These are phyloP conservation scores for Tauraco erythrolophus DNA, from an alignment of 2,113 vertebrate genomes.

Conservation along the genomic window DNA sequence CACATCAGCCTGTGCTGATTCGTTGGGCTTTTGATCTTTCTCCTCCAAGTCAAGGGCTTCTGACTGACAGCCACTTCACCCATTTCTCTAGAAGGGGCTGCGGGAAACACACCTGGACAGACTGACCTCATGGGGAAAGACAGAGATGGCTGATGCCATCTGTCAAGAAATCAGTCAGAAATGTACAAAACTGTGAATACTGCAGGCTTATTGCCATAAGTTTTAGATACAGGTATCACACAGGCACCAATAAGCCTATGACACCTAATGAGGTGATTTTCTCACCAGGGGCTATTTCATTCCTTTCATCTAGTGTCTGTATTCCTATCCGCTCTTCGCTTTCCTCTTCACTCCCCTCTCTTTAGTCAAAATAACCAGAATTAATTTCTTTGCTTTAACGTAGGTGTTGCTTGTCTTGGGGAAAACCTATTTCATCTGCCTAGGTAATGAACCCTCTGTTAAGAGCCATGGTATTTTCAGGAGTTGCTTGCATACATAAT, in stretches of 20 bases:
- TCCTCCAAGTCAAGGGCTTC: not conserved
- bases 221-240: not conserved
- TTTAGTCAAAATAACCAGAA: conserved; percentile 9
- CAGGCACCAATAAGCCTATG: not conserved
- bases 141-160: not conserved
- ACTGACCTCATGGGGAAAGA: not conserved
- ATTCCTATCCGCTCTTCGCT: not conserved
- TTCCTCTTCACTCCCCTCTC: not conserved
- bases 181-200: not conserved
- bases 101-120: not conserved
- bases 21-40: not conserved
- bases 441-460: not conserved
- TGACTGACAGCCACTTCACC: not conserved
- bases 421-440: conserved; percentile 3
- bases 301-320: not conserved
- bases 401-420: not conserved
- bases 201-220: not conserved
- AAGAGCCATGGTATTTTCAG: conserved; percentile 23
- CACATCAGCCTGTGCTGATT: not conserved
- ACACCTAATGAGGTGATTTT: not conserved
- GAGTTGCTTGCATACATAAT: not conserved
- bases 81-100: not conserved
- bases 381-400: not conserved
- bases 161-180: not conserved
- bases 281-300: not conserved